Evolutionary conservation across 1,140 invertebrate genomes (phyloP).

Genomic region (Zeugodacus cucurbitae): DNA sequence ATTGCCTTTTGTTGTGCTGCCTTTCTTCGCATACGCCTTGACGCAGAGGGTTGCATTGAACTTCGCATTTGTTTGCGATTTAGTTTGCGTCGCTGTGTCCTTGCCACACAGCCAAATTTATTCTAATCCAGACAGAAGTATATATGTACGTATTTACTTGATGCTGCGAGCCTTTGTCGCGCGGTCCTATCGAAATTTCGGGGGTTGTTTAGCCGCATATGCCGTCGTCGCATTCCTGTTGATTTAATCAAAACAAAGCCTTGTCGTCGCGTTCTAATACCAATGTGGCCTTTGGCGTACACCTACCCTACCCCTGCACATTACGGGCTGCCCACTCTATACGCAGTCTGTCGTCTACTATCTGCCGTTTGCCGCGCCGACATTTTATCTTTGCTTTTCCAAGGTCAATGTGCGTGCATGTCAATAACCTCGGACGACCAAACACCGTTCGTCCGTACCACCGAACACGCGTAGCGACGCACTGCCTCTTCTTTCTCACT

Average conservation of each 20-base stretch:
- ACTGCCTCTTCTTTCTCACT: not conserved
- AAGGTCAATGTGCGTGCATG: slow-evolving; percentile 64
- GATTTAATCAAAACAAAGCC: slow-evolving; percentile 25
- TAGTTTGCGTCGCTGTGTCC: not conserved
- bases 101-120: not conserved
- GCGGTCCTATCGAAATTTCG: not conserved
- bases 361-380: slow-evolving; percentile 49
- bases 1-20: not conserved
- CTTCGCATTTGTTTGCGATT: slow-evolving; percentile 16
- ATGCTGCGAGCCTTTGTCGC: not conserved
- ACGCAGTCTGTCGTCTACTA: not conserved
- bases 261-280: not conserved
- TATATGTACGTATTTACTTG: not conserved
- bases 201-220: not conserved
- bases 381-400: slow-evolving; percentile 46
- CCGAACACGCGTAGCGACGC: not conserved
- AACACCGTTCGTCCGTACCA: not conserved
- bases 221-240: not conserved
- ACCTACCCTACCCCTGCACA: slow-evolving; percentile 23
- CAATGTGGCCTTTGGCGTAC: slow-evolving; percentile 55
- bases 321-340: slow-evolving; percentile 51
- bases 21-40: not conserved
- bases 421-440: slow-evolving; percentile 57
- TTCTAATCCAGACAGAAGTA: not conserved
- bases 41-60: not conserved